Base-by-base conservation (phyloP, 2,113 vertebrate genomes). In the Theristicus caerulescens region DNA sequence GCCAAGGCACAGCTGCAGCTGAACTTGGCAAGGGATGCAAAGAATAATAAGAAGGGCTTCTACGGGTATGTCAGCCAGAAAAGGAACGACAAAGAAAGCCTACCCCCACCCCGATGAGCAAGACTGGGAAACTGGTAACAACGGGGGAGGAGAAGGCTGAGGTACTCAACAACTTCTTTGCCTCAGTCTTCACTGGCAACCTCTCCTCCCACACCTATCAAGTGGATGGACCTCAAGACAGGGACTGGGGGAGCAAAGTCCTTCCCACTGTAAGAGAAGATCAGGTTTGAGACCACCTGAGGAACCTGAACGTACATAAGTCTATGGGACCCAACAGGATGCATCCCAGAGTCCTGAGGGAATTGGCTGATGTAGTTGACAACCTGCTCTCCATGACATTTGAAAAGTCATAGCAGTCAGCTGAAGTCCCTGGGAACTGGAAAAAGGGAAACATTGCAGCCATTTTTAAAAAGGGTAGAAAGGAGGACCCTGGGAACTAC, bases 91-190 rank as follows among this genome's bases (percentile, higher is more conserved):
- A 42, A 38, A 86, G 20, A 31, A 36, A 54, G 34, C 5, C 4
- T n/a, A 59, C 1, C 32, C 22, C 18, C 36, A 8, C 13, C 40
- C 40, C 40, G 1, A 26, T 38, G 44, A 80, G 4, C 24, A 66
- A 0, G 0, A 49, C 31, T 62, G 14, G 29, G 8, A 62, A 69
- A 66, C 13, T 46, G 1, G 2, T 77, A 36, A 52, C 13, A 52
- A 79, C 4, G 2, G 5, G 49, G 1, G 3, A 65, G 8, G 44
- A 42, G 31, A 42, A 44, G 8, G 15, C 12, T 74, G 29, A 92
- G 11, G 13, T 69, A 42, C 8, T 69, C 12, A 34, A 36, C 4
- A 62, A 9, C 8, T 7, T 78, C 18, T 49, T 34, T 64, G 36
- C 13, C 9, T 64, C 36, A 12, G 29, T 40, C n/a, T 40, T 81